Evolutionary conservation across 2,888 invertebrate genomes (phyloP), one percentile per base, ranked within the genome.

Genomic region (Amphiduros pacificus): DNA sequence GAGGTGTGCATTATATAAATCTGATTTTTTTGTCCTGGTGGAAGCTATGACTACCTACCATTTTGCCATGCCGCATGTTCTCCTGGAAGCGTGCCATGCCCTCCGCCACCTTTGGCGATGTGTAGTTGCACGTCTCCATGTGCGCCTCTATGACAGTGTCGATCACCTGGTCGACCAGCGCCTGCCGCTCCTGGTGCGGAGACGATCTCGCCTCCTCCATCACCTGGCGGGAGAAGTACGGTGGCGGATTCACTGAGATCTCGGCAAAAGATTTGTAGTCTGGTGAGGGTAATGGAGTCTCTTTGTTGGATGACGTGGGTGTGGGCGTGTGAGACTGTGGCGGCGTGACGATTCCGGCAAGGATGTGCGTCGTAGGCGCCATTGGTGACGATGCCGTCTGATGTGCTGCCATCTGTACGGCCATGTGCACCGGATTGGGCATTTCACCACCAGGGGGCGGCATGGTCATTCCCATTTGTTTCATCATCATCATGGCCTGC

Each of bases 91-190:
- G 55, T 31, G 64, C 64, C 52, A 76, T 71, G 28, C 79, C 76
- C 40, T 74, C 75, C 3, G 59, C 64, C 6, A 81, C 76, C 83
- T 93, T 93, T 78, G 94, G 93, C 76, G 91, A 88, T 77, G 96
- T 96, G 85, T 94, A 96, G 83, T 94, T 94, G 86, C 95, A 96
- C 73, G 97, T 97, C 84, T 94, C 93, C 78, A 94, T 88, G 84
- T 98, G 97, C 44, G 97, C 96, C 71, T 92, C 89, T 73, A 63
- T 29, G 0, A 71, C 55, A 2, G 58, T 60, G 36, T 62, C 24
- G 20, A 61, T 58, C 53, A 70, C 60, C 26, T 62, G 55, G 17
- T 62, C 56, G 3, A 70, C 48, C n/a, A 70, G 63, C 49, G 58
- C 57, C n/a, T 22, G 53, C 20, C 64, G 52, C 11, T 67, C 61